Evolutionary conservation across 2,113 vertebrate species (phyloP).

Genomic region (Bagarius yarrelli): DNA sequence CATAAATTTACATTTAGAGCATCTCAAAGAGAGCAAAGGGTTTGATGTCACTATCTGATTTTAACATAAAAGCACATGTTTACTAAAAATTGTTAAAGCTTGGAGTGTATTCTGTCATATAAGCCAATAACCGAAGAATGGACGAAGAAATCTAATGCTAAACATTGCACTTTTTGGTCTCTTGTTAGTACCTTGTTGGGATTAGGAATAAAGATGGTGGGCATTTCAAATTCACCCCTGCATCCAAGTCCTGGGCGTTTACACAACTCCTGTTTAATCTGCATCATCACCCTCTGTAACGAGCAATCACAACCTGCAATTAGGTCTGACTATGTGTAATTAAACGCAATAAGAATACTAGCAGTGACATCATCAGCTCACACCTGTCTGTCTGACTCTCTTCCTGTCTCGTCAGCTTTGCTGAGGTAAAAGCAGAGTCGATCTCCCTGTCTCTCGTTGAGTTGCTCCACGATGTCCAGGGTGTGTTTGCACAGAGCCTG

Average conservation of each 20-base stretch:
- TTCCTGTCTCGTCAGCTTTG: conserved; percentile 75
- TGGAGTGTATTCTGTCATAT: too few relatives aligned
- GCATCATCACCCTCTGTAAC: conserved; percentile 78
- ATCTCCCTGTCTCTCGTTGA: conserved; percentile 71
- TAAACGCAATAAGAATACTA: neutral
- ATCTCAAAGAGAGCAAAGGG: too few relatives aligned
- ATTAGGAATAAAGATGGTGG: conserved; percentile 78
- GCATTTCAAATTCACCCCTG: conserved; percentile 80
- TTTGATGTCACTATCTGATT: too few relatives aligned
- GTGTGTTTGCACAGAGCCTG: conserved; percentile 78
- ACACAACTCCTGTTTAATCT: conserved; percentile 79
- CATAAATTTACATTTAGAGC: too few relatives aligned
- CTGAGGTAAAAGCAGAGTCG: conserved; percentile 77
- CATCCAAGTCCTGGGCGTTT: conserved; percentile 76
- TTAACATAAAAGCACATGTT: too few relatives aligned
- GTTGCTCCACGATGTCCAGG: conserved; percentile 75
- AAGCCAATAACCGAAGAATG: too few relatives aligned
- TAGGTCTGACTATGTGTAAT: neutral
- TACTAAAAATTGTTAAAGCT: too few relatives aligned
- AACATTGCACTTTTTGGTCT: too few relatives aligned
- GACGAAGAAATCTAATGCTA: too few relatives aligned
- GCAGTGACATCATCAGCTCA: neutral
- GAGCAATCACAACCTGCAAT: neutral
- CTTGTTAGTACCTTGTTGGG: conserved; percentile 67
- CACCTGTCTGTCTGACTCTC: conserved; percentile 75